Evolutionary conservation across 2,113 vertebrate genomes (phyloP).

Genomic region (Gnathonemus echidnorhynchus): DNA sequence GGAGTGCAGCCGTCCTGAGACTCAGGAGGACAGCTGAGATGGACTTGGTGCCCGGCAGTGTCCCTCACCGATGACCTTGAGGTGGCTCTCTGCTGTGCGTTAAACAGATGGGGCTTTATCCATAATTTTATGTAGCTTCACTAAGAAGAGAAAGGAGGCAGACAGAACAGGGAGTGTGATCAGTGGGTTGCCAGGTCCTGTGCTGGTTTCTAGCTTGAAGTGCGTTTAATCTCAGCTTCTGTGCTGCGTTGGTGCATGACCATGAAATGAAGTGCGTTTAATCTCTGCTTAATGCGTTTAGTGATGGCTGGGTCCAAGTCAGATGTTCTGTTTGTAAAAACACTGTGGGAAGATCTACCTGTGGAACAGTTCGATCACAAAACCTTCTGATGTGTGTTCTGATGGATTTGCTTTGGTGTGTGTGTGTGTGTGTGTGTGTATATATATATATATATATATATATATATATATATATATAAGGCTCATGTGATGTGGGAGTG

Average conservation of each 20-base stretch:
- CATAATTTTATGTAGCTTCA: background rate
- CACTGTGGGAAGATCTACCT: background rate
- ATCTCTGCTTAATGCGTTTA: background rate
- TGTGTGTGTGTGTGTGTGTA: background rate
- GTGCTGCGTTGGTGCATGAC: background rate
- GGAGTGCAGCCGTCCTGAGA: background rate
- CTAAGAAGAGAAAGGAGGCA: background rate
- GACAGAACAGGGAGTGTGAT: background rate
- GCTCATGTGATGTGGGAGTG: background rate
- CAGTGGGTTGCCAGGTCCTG: background rate
- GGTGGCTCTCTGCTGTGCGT: background rate
- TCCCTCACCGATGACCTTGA: background rate
- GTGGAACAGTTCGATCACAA: background rate
- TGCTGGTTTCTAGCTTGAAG: background rate
- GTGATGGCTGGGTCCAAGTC: background rate
- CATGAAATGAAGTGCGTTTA: background rate
- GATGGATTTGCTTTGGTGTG: background rate
- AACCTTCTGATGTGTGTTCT: background rate
- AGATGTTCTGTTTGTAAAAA: background rate
- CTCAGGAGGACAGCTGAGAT: constrained; percentile 20
- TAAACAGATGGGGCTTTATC: background rate
- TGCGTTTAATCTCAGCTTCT: background rate
- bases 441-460: background rate
- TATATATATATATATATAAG: background rate
- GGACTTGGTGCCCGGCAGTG: background rate